phyloP scores from a whole-genome alignment of 2,888 invertebrate species.

The Resseliella maxima region DNA sequence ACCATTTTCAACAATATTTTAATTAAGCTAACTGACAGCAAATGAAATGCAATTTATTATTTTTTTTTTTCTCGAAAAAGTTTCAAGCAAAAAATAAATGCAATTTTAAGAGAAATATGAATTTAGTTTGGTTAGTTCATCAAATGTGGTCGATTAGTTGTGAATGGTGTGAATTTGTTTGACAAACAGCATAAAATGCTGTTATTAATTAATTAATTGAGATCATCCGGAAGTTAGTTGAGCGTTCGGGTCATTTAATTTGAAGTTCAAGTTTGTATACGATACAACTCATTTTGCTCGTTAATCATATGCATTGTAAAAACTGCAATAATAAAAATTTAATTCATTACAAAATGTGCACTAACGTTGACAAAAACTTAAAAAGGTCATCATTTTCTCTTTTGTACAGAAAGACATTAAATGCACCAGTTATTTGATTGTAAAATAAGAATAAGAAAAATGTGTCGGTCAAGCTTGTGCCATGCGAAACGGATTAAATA shows the following conservation, averaged over 20 bases:
- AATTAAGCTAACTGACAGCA: too few relatives aligned
- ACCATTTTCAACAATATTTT: too few relatives aligned
- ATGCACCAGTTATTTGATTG: not conserved
- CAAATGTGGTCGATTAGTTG: not conserved
- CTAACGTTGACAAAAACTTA: not conserved
- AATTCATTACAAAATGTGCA: conserved; percentile 4
- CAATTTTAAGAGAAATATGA: not conserved
- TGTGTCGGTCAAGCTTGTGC: conserved; percentile 9
- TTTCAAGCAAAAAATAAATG: not conserved
- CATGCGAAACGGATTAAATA: not conserved
- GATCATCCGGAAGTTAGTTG: conserved; percentile 39
- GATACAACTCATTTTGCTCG: too few relatives aligned
- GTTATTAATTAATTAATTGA: conserved; percentile 40
- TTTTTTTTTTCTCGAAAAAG: not conserved
- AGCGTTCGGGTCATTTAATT: not conserved
- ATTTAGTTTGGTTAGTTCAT: not conserved
- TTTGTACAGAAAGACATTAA: not conserved
- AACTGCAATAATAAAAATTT: not conserved
- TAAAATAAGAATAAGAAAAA: not conserved
- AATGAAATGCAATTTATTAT: too few relatives aligned
- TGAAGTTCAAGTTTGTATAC: conserved; percentile 12
- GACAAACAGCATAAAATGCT: not conserved
- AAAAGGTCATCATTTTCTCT: not conserved
- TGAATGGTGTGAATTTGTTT: not conserved
- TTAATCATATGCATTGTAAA: not conserved